phyloP scores from a whole-genome alignment of 2,888 invertebrate species.

The Alsophila aescularia region DNA sequence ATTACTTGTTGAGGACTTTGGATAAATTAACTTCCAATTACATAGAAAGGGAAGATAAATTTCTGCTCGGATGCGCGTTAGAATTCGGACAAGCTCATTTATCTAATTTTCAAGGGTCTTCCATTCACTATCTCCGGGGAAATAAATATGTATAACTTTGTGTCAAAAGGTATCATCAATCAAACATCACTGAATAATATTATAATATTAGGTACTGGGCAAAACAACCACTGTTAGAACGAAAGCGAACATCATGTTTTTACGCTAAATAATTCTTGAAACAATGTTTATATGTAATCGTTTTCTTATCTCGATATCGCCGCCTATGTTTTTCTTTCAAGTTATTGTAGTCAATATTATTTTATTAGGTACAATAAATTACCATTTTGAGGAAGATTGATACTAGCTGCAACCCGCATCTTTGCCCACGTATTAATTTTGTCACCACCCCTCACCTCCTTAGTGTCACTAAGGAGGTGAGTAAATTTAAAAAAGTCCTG shows the following conservation, averaged over 20 bases:
- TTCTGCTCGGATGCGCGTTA: conserved; percentile 34
- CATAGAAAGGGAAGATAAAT: conserved; percentile 38
- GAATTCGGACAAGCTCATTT: conserved; percentile 33
- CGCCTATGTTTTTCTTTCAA: not conserved
- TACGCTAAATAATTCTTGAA: no score
- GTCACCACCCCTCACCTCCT: no score
- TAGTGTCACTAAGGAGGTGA: no score
- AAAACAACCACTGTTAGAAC: not conserved
- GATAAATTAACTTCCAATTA: conserved; percentile 26
- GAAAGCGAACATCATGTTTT: not conserved
- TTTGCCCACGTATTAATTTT: no score
- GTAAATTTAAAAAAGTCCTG: no score
- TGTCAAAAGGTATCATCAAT: conserved; percentile 37
- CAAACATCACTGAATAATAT: conserved; percentile 20
- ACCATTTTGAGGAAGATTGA: no score
- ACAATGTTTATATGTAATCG: not conserved
- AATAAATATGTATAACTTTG: conserved; percentile 35
- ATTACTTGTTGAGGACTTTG: not conserved
- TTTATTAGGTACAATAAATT: no score
- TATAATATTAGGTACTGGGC: not conserved
- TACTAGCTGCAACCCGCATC: no score
- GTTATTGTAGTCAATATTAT: no score
- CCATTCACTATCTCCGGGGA: conserved; percentile 30
- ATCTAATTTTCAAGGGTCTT: conserved; percentile 39
- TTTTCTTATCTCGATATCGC: not conserved